Evolutionary conservation across 2,888 invertebrate genomes (phyloP), one percentile per base, ranked within the genome.

Genomic region (Phorcus lineatus): DNA sequence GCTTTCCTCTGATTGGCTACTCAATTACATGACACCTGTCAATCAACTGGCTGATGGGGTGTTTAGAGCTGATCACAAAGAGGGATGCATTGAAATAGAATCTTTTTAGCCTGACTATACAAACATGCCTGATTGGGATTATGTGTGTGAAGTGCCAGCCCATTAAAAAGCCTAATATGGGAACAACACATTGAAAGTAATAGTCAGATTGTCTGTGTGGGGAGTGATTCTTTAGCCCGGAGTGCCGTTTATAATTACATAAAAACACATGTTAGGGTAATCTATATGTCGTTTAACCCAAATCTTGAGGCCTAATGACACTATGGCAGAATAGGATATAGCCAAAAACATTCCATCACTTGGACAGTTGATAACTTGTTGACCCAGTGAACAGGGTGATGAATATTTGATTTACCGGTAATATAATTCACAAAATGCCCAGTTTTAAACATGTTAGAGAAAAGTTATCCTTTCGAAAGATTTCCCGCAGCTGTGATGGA

Each of bases 111-210:
- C 70, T 70, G 19, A 19, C 70, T 70, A 40, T 70, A 36, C 70
- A 70, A 70, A 70, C 70, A 70, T 36, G 28, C 24, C 36, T 70
- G 70, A 70, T 70, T 70, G 70, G 36, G 70, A 70, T 36, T 36
- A 19, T 36, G 40, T 70, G 70, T 70, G 31, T 70, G 40, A 19
- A 70, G 70, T 70, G 70, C 24, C 70, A 70, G 16, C 70, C 36
- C 70, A 70, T 70, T 70, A 70, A 70, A 47, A n/a, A 36, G 31
- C 31, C 17, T 36, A 40, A 70, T 70, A 40, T 70, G 31, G 28
- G 70, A 36, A 70, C 70, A 40, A 70, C 70, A 70, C 70, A 70
- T 70, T 70, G 70, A 70, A 70, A 70, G 17, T n/a, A 40, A 70
- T 36, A 70, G 36, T 36, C 40, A 24, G 70, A 70, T 70, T 70